Conservation (phyloP, 2,113 vertebrate species). For the Columba livia region DNA sequence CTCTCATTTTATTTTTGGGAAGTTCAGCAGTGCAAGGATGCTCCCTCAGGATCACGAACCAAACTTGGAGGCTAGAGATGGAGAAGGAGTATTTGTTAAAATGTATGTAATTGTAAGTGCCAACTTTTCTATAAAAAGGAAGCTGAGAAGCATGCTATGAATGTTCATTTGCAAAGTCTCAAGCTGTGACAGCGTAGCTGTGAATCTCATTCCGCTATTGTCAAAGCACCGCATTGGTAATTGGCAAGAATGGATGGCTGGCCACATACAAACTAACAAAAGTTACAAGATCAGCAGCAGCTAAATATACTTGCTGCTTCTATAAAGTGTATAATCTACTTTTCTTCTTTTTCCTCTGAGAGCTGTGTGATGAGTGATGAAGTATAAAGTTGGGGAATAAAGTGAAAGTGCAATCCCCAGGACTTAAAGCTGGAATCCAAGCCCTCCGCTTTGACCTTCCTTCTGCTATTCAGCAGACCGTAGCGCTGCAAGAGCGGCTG, state of each 20-base stretch:
- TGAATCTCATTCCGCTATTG: conserved; percentile 54
- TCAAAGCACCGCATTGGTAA: conserved; percentile 39
- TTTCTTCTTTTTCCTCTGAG: background rate
- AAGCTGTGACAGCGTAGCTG: conserved; percentile 59
- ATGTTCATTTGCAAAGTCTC: conserved; percentile 67
- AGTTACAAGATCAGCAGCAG: conserved; percentile 48
- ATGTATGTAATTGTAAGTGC: conserved; percentile 40
- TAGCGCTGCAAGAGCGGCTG: background rate
- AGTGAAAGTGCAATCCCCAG: background rate
- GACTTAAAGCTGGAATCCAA: background rate
- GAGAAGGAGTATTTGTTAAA: conserved; percentile 49
- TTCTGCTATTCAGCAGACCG: background rate
- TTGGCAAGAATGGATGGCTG: conserved; percentile 60
- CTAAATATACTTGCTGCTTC: conserved; percentile 40
- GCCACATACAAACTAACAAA: conserved; percentile 46
- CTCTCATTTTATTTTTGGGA: conserved; percentile 34
- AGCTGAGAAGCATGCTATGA: conserved; percentile 50
- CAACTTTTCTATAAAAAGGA: conserved; percentile 60
- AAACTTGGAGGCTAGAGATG: conserved; percentile 14
- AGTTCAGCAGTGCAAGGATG: background rate
- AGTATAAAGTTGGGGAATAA: background rate
- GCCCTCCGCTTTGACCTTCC: background rate
- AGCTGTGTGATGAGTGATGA: background rate
- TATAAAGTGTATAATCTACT: background rate
- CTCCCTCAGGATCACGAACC: conserved; percentile 29